These are phyloP conservation scores for Scaptodrosophila lebanonensis DNA, from an alignment of 1,140 invertebrate species.

Conservation along the genomic window DNA sequence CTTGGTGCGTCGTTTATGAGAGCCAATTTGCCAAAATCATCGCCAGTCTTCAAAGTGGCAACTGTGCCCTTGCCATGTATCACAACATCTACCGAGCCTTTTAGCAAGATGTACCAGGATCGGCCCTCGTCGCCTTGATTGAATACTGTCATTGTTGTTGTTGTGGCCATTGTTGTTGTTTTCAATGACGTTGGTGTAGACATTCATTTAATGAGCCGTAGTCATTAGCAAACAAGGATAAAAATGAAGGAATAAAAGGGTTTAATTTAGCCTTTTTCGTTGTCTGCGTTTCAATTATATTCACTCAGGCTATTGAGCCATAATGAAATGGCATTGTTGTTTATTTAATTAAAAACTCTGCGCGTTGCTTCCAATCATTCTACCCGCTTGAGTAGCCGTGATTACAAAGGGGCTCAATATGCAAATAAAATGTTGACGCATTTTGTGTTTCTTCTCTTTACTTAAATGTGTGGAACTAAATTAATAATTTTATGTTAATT, in stretches of 20 bases:
- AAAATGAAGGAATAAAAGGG: constrained; percentile 19
- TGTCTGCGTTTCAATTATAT: constrained; percentile 2
- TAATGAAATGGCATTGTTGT: constrained; percentile 32
- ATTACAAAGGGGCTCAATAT: no score
- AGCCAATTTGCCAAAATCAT: constrained; percentile 93
- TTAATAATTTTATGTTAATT: no score
- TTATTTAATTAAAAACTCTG: constrained; percentile 49
- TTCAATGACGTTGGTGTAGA: constrained; percentile 3
- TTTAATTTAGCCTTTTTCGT: constrained; percentile 3
- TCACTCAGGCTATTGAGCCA: constrained; percentile 36
- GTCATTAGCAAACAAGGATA: constrained; percentile 23
- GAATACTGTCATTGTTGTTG: constrained; percentile 81
- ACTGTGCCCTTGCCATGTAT: constrained; percentile 92
- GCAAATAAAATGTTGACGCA: no score
- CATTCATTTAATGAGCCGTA: constrained; percentile 21
- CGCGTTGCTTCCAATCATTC: constrained; percentile 11
- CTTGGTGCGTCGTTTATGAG: constrained; percentile 92
- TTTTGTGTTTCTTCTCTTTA: no score
- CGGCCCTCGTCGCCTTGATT: constrained; percentile 93
- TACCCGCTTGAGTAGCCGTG: no score
- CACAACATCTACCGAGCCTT: constrained; percentile 90
- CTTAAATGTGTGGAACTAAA: no score
- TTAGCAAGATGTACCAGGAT: constrained; percentile 92
- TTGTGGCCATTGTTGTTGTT: constrained; percentile 11
- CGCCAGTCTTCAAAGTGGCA: constrained; percentile 89